Percentiles rank a stretch among this genome's conserved stretches.
Conservation (phyloP, 1,140 invertebrate genomes). For the Melanaphis sacchari region DNA sequence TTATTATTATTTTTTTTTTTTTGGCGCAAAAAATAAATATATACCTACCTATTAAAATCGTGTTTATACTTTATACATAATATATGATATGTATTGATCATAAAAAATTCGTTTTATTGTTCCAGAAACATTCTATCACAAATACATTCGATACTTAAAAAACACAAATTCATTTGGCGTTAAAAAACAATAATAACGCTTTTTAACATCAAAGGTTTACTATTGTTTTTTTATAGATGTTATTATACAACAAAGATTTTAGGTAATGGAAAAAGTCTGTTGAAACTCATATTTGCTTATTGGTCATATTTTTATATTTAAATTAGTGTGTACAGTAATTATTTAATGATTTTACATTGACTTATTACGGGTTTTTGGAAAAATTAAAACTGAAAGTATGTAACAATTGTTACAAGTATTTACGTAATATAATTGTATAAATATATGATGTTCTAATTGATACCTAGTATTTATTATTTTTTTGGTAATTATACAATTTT, state of each 20-base stretch:
- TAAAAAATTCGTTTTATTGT: slow-evolving; percentile 17
- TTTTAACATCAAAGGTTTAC: neutral
- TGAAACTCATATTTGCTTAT: too few species aligned
- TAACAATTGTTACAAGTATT: neutral
- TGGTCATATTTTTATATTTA: neutral
- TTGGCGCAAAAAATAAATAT: neutral
- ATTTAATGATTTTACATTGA: neutral
- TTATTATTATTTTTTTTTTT: too few species aligned
- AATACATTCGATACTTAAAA: neutral
- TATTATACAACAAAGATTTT: neutral
- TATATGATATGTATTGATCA: neutral
- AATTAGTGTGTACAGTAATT: neutral
- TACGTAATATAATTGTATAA: too few species aligned
- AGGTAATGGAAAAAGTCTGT: neutral
- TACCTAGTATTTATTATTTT: neutral
- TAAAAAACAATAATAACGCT: neutral
- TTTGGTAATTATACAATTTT: neutral
- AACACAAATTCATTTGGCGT: neutral
- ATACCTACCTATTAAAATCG: neutral
- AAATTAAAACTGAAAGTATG: neutral
- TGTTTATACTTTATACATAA: neutral
- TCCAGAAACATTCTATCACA: neutral
- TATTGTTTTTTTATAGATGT: neutral
- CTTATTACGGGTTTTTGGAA: neutral
- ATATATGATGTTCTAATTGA: neutral